These are phyloP conservation scores for Allobates femoralis DNA, from an alignment of 2,797 vertebrate genomes.

Conservation along the genomic window DNA sequence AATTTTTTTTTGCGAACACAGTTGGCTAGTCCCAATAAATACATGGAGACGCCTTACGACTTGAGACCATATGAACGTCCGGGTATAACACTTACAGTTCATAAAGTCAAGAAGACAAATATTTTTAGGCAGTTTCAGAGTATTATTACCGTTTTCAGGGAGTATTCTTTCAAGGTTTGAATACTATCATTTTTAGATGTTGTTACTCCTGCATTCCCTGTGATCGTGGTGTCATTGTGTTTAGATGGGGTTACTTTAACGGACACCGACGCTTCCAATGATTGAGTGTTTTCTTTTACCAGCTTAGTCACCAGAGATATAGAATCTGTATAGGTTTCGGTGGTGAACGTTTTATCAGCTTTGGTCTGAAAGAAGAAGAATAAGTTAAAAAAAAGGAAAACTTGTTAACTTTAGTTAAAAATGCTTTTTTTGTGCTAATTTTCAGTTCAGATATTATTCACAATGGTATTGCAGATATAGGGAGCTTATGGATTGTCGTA, in stretches of 20 bases:
- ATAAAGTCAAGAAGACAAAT: no score
- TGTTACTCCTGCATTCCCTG: background rate
- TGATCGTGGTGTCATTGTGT: background rate
- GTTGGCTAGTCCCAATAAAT: no score
- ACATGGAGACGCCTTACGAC: no score
- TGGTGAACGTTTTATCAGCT: conserved; percentile 80
- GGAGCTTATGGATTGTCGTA: no score
- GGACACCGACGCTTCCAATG: conserved; percentile 68
- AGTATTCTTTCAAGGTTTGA: conserved; percentile 63
- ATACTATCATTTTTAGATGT: conserved; percentile 60
- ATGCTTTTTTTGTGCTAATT: background rate
- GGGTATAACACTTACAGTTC: no score
- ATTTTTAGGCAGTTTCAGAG: no score
- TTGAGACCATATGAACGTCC: no score
- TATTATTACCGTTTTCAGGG: conserved; percentile 74
- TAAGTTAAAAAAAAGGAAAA: background rate
- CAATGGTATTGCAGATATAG: background rate
- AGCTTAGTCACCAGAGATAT: conserved; percentile 74
- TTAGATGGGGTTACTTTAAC: conserved; percentile 78
- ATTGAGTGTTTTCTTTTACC: conserved; percentile 61
- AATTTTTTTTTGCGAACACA: no score
- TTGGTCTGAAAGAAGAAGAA: conserved; percentile 60
- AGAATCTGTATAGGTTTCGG: conserved; percentile 77
- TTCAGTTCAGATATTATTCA: background rate
- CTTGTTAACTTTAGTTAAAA: no score